Evolutionary conservation across 2,888 invertebrate species (phyloP).

Genomic region (Ophion ventricosus): DNA sequence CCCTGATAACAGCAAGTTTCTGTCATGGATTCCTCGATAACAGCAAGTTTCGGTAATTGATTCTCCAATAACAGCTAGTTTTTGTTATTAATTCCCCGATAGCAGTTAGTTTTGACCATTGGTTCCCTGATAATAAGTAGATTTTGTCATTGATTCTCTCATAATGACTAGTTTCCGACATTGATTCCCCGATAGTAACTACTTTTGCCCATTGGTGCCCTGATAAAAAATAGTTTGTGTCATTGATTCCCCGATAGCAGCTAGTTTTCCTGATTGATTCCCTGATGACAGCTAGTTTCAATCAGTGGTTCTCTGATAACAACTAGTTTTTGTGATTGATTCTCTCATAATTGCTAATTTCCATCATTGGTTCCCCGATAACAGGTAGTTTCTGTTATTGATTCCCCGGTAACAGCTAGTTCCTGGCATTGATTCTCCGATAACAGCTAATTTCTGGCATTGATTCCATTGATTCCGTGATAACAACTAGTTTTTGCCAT

Average conservation of each 20-base stretch:
- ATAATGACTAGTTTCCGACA: too few relatives aligned
- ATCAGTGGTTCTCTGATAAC: too few relatives aligned
- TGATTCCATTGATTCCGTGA: too few relatives aligned
- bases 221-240: too few relatives aligned
- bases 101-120: neutral
- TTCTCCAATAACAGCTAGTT: neutral
- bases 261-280: too few relatives aligned
- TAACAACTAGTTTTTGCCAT: too few relatives aligned
- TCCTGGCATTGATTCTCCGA: neutral
- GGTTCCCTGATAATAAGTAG: neutral
- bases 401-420: neutral
- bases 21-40: neutral
- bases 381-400: neutral
- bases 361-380: neutral
- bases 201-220: too few relatives aligned
- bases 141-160: neutral
- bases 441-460: too few relatives aligned
- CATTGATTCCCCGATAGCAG: too few relatives aligned
- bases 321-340: neutral
- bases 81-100: neutral
- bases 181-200: too few relatives aligned
- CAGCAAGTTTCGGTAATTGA: neutral
- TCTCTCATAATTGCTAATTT: neutral
- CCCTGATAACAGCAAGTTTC: too few relatives aligned
- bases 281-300: neutral